Base-by-base conservation (phyloP, 2,797 vertebrate genomes). In the Scyliorhinus canicula region DNA sequence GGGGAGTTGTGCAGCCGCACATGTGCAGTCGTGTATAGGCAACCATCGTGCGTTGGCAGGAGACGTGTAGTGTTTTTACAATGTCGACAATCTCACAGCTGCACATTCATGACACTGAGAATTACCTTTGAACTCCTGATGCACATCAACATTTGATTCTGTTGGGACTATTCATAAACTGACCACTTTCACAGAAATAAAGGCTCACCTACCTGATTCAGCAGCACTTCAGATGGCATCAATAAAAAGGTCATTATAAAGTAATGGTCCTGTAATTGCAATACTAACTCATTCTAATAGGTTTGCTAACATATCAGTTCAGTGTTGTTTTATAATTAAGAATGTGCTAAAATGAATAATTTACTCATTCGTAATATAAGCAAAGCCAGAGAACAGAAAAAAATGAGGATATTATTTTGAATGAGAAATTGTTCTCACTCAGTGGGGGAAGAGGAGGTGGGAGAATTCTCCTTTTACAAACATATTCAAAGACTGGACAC, bases 201-300 rank as follows among this genome's bases (percentile, higher is more conserved):
- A 52, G 6, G 63, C 67, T 71, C 28, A 71, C 47, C 67, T 69
- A 35, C 52, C 67, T 94, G 67, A 69, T 71, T 19, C 93, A 94
- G 60, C 35, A 94, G 50, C 2, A 94, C 28, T 94, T 94, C n/a
- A 94, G 47, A 94, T 55, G 16, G 44, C 67, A 94, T 71, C 67
- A 94, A 94, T 94, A 94, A 94, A 16, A 35, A 90, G 86, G 65
- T 94, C 67, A 94, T 94, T 94, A 94, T 50, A 74, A 94, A 74
- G 47, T 69, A 94, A 94, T 94, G 47, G 69, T 16, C 93, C n/a
- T 94, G 47, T 94, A 94, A 74, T 55, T 94, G 93, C 93, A 71
- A 74, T 50, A 74, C 50, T 94, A 94, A 74, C 67, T 94, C 93
- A 69, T 52, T 35, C 65, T 94, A 71, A 93, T 93, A 93, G 63